A percentile compares a stretch with the other conserved stretches of the same genome.
Evolutionary conservation across 1,140 invertebrate genomes (phyloP).

Genomic region (Periplaneta americana): DNA sequence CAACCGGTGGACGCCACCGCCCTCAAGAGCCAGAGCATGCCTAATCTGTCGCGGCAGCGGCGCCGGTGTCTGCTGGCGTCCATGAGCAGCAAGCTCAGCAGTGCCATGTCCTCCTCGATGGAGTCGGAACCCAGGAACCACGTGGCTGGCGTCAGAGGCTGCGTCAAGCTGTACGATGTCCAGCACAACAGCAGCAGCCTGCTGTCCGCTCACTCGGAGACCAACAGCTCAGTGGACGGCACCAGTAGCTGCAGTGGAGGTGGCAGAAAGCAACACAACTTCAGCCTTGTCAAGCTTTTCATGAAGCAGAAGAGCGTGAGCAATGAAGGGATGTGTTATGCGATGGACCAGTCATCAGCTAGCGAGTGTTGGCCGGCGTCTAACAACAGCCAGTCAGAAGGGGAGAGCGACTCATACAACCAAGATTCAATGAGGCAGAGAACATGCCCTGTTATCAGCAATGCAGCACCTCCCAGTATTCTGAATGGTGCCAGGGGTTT

Average conservation of each 20-base stretch:
- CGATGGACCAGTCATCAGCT: conserved; percentile 26
- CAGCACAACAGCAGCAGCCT: conserved; percentile 34
- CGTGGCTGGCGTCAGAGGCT: conserved; percentile 17
- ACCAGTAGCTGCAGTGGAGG: conserved; percentile 37
- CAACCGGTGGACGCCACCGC: conserved; percentile 29
- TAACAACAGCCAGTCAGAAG: conserved; percentile 27
- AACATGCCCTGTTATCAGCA: background rate
- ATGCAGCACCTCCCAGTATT: background rate
- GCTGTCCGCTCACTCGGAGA: conserved; percentile 39
- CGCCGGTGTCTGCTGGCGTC: conserved; percentile 23
- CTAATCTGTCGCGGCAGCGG: conserved; percentile 48
- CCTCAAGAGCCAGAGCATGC: conserved; percentile 66
- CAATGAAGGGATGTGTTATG: conserved; percentile 47
- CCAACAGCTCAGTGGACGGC: conserved; percentile 39
- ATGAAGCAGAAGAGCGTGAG: conserved; percentile 84
- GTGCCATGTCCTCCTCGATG: conserved; percentile 22
- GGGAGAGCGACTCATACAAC: conserved; percentile 12
- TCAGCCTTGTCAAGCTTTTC: conserved; percentile 82
- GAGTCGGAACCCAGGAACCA: conserved; percentile 20
- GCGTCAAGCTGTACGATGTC: conserved; percentile 60
- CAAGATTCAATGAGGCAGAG: conserved; percentile 10
- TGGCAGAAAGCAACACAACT: conserved; percentile 47
- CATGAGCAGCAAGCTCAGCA: conserved; percentile 13
- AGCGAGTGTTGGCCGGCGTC: conserved; percentile 25
- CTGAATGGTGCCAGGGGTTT: background rate